These are phyloP conservation scores for Catajapyx aquilonaris DNA, from an alignment of 1,140 invertebrate species.

Conservation along the genomic window DNA sequence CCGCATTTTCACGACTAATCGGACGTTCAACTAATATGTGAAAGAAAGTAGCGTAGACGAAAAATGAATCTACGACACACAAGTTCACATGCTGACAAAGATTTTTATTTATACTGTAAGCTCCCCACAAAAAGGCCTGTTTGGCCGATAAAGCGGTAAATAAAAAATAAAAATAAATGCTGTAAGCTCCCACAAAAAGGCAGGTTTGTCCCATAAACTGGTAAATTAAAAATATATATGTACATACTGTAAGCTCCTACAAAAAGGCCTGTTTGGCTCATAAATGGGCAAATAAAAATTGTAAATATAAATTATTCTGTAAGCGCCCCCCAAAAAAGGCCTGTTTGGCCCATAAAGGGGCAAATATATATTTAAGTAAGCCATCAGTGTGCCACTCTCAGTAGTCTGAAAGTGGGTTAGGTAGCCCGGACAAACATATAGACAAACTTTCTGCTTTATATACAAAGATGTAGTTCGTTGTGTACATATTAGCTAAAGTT, in stretches of 20 bases:
- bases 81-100: neutral
- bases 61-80: neutral
- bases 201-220: too few species aligned
- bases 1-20: neutral
- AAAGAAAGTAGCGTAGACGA: too few species aligned
- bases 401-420: neutral
- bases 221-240: too few species aligned
- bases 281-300: too few species aligned
- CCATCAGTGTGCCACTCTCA: neutral
- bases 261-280: too few species aligned
- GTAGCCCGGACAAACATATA: neutral
- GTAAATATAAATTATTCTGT: neutral
- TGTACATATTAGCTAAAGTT: neutral
- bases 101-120: neutral
- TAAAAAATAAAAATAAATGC: too few species aligned
- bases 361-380: neutral
- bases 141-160: neutral
- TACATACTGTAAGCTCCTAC: too few species aligned
- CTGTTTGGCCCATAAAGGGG: too few species aligned
- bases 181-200: too few species aligned
- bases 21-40: too few species aligned
- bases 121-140: neutral
- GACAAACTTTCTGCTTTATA: neutral
- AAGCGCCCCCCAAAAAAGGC: too few species aligned
- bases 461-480: too few species aligned